A percentile compares a stretch with the other conserved stretches of the same genome.
These are phyloP conservation scores for Hyles euphorbiae DNA, from an alignment of 1,140 invertebrate species.

Conservation along the genomic window DNA sequence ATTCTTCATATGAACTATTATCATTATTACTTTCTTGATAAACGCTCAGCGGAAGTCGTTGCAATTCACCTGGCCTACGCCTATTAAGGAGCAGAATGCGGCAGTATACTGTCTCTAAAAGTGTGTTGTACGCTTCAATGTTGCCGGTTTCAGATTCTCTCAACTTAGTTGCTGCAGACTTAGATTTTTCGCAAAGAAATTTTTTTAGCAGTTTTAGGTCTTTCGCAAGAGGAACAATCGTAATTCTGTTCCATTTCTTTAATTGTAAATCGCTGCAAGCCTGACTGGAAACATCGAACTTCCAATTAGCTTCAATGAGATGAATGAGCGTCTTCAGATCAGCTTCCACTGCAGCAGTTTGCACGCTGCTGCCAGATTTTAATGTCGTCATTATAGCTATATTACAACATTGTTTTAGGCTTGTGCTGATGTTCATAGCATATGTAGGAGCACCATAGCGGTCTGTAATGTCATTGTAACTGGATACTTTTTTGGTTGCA, in stretches of 20 bases:
- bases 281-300: slow-evolving; percentile 17
- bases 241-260: slow-evolving; percentile 41
- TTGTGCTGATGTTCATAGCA: slow-evolving; percentile 28
- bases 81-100: slow-evolving; percentile 33
- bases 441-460: slow-evolving; percentile 22
- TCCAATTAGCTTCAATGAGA: slow-evolving; percentile 20
- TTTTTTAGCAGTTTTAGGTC: slow-evolving; percentile 41
- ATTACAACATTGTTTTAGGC: slow-evolving; percentile 30
- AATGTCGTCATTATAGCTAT: slow-evolving; percentile 18
- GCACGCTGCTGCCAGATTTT: neutral
- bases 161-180: slow-evolving; percentile 13
- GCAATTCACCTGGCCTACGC: slow-evolving; percentile 32
- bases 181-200: slow-evolving; percentile 21
- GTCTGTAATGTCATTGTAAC: slow-evolving; percentile 18
- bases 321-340: slow-evolving; percentile 19
- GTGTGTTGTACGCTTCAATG: slow-evolving; percentile 20
- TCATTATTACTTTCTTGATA: slow-evolving; percentile 6
- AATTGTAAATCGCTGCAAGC: slow-evolving; percentile 31
- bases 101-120: slow-evolving; percentile 34
- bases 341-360: slow-evolving; percentile 13
- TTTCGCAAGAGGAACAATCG: slow-evolving; percentile 36
- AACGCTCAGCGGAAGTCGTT: slow-evolving; percentile 4
- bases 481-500: slow-evolving; percentile 20
- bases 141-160: slow-evolving; percentile 12
- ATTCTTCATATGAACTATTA: slow-evolving; percentile 16